Conservation (phyloP, 2,113 vertebrate genomes). For the Syrrhaptes paradoxus region DNA sequence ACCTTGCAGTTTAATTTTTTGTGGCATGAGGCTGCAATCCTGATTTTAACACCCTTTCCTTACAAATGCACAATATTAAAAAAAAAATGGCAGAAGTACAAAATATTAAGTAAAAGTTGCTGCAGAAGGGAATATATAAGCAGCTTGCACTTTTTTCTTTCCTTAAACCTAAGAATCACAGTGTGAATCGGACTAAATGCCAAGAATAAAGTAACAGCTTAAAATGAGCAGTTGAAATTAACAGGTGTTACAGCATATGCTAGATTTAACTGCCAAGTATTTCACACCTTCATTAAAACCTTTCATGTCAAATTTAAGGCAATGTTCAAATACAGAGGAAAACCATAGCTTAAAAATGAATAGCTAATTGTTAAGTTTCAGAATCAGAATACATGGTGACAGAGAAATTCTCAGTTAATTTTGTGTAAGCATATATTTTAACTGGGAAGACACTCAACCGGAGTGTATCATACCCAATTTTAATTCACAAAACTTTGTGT, state of each 20-base stretch:
- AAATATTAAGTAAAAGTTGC: conserved; percentile 39
- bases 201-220: conserved; percentile 60
- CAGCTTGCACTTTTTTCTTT: not conserved
- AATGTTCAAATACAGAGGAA: conserved; percentile 56
- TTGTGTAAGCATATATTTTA: not conserved
- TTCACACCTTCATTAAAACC: conserved; percentile 71
- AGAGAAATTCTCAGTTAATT: not conserved
- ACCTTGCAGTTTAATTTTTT: not conserved
- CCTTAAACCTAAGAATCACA: conserved; percentile 37
- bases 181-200: conserved; percentile 49
- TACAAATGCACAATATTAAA: not conserved
- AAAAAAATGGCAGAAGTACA: conserved; percentile 5
- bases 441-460: not conserved
- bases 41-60: not conserved
- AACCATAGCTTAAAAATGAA: conserved; percentile 8
- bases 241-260: conserved; percentile 67
- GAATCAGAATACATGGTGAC: not conserved
- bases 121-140: not conserved
- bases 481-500: not conserved
- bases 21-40: not conserved
- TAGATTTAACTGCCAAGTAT: conserved; percentile 57
- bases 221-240: conserved; percentile 73
- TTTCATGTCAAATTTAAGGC: conserved; percentile 63
- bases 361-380: conserved; percentile 30
- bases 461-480: not conserved